phyloP scores from a whole-genome alignment of 2,888 invertebrate species.

The Augochlorella aurata region DNA sequence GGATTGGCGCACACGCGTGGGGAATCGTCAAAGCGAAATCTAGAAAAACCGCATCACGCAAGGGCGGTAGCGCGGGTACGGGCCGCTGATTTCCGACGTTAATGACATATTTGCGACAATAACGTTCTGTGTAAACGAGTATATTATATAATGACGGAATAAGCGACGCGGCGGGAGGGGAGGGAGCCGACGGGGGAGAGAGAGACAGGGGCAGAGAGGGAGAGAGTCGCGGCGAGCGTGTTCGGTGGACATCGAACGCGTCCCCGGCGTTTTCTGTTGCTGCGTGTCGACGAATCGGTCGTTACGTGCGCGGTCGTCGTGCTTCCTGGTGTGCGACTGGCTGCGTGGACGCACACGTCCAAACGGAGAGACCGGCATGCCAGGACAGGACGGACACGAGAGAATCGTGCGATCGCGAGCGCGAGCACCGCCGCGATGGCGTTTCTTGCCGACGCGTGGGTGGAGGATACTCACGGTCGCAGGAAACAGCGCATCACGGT shows the following conservation, averaged over 20 bases:
- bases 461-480: conserved; percentile 78
- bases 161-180: conserved; percentile 18
- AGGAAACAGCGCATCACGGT: conserved; percentile 81
- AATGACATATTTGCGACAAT: conserved; percentile 78
- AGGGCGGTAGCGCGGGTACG: conserved; percentile 64
- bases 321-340: conserved; percentile 23
- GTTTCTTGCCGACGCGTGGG: conserved; percentile 57
- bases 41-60: conserved; percentile 71
- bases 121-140: conserved; percentile 77
- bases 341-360: neutral
- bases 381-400: neutral
- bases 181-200: conserved; percentile 17
- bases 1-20: neutral
- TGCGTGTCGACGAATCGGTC: conserved; percentile 52
- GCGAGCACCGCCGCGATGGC: conserved; percentile 8
- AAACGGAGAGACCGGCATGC: too few relatives aligned
- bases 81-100: conserved; percentile 75
- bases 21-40: conserved; percentile 65
- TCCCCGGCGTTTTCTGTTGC: neutral
- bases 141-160: conserved; percentile 73
- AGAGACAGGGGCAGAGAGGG: conserved; percentile 10
- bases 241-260: conserved; percentile 31
- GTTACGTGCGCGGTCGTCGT: conserved; percentile 56
- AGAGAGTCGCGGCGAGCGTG: conserved; percentile 16
- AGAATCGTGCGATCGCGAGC: neutral